Conservation (phyloP, 92 coral and sea anemone species). For the Zoanthus solanderi region DNA sequence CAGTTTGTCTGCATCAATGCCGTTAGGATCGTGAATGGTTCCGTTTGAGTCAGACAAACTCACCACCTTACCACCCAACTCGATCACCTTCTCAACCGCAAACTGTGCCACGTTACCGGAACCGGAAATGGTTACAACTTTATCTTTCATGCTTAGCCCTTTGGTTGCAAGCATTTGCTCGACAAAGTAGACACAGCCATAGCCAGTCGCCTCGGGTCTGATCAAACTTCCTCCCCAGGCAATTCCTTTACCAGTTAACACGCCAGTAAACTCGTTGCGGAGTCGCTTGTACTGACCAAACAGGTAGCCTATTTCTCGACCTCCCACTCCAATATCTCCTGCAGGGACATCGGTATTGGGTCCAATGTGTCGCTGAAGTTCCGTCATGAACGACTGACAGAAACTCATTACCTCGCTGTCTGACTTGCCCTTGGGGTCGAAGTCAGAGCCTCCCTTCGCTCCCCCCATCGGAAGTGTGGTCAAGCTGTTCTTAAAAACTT, state of each 20-base stretch:
- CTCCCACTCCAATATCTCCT: constrained; percentile 92
- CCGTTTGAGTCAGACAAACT: constrained; percentile 86
- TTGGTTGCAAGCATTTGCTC: constrained; percentile 77
- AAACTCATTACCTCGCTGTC: constrained; percentile 91
- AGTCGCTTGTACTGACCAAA: constrained; percentile 90
- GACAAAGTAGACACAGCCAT: constrained; percentile 86
- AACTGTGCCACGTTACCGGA: constrained; percentile 92
- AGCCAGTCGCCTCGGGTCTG: constrained; percentile 92
- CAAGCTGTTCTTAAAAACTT: constrained; percentile 88
- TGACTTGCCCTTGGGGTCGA: constrained; percentile 90
- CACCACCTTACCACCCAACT: constrained; percentile 84
- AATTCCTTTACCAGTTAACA: constrained; percentile 84
- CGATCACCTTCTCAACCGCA: constrained; percentile 75
- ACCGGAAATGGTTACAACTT: constrained; percentile 82
- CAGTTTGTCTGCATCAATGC: constrained; percentile 76
- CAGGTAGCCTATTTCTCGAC: constrained; percentile 87
- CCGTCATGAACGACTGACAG: constrained; percentile 91
- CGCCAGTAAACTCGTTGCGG: constrained; percentile 94
- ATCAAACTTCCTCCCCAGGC: constrained; percentile 85
- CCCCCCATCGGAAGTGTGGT: constrained; percentile 93
- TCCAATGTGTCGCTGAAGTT: constrained; percentile 88
- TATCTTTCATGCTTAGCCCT: constrained; percentile 73
- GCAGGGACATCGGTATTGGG: constrained; percentile 93
- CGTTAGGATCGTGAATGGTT: constrained; percentile 81
- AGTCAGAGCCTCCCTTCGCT: constrained; percentile 91